A percentile compares a stretch with the other conserved stretches of the same genome.
phyloP scores from a whole-genome alignment of 2,797 vertebrate species.

The Margarornis squamiger region DNA sequence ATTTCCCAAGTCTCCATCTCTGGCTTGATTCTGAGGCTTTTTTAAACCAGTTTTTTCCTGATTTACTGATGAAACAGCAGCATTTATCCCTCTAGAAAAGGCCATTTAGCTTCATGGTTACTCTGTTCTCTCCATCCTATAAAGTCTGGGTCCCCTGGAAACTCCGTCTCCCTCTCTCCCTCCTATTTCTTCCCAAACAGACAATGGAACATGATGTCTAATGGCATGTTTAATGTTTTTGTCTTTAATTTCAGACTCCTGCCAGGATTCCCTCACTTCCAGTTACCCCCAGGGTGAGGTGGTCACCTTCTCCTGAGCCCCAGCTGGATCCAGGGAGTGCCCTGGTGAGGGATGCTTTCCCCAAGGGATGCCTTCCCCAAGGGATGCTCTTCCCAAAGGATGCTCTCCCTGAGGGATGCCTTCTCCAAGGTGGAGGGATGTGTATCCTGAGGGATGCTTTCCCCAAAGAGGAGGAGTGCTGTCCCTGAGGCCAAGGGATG shows the following conservation, averaged over 20 bases:
- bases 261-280: slow-evolving; percentile 74
- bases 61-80: neutral
- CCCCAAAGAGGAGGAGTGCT: neutral
- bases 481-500: neutral
- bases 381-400: neutral
- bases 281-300: slow-evolving; percentile 76
- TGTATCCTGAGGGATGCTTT: neutral
- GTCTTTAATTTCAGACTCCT: slow-evolving; percentile 75
- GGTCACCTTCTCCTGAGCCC: slow-evolving; percentile 77
- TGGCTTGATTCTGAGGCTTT: neutral
- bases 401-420: neutral
- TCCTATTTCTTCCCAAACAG: neutral
- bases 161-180: neutral
- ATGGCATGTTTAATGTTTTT: slow-evolving; percentile 45
- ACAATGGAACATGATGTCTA: neutral
- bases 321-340: slow-evolving; percentile 36
- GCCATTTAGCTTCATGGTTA: neutral
- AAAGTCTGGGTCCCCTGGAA: neutral
- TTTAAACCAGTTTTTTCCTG: accelerated
- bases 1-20: neutral
- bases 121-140: neutral
- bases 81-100: neutral
- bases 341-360: slow-evolving; percentile 1
- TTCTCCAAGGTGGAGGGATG: neutral
- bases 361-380: neutral